Percentiles rank a stretch among this genome's conserved stretches.
These are phyloP conservation scores for Oryzias dopingdopingensis DNA, from an alignment of 2,797 vertebrate species.

Conservation along the genomic window DNA sequence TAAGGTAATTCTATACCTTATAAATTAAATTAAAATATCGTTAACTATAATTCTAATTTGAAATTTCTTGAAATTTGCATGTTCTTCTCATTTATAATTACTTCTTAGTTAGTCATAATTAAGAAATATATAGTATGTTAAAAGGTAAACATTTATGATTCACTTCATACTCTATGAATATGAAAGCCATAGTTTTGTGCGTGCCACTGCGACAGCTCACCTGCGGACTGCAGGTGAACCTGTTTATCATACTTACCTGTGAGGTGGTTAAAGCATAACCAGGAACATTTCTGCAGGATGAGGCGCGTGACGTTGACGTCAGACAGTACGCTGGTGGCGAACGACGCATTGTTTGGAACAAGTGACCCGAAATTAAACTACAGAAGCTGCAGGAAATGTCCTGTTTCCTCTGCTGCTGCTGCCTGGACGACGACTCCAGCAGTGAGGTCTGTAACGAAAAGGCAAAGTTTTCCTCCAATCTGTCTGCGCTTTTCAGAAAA, in stretches of 20 bases:
- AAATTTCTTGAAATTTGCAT: no score
- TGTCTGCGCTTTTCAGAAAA: background rate
- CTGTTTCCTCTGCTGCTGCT: slow-evolving; percentile 53
- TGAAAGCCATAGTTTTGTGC: background rate
- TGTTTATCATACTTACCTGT: slow-evolving; percentile 8
- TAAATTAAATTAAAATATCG: no score
- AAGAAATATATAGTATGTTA: no score
- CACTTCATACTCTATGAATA: no score
- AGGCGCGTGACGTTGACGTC: slow-evolving; percentile 68
- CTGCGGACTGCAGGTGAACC: slow-evolving; percentile 27
- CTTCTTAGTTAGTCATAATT: no score
- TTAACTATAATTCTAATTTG: no score
- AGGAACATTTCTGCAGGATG: slow-evolving; percentile 36
- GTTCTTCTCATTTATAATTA: no score
- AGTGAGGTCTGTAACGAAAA: slow-evolving; percentile 57
- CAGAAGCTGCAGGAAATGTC: slow-evolving; percentile 52
- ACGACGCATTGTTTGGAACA: slow-evolving; percentile 40
- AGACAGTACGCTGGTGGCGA: slow-evolving; percentile 40
- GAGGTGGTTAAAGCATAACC: slow-evolving; percentile 1
- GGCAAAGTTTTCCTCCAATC: background rate
- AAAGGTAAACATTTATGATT: no score
- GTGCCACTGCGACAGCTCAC: slow-evolving; percentile 10
- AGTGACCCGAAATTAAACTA: slow-evolving; percentile 55
- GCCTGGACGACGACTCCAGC: slow-evolving; percentile 25
- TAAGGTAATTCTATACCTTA: no score